A percentile compares a stretch with the other conserved stretches of the same genome.
phyloP scores from a whole-genome alignment of 1,140 invertebrate genomes.

The Psix sp. region DNA sequence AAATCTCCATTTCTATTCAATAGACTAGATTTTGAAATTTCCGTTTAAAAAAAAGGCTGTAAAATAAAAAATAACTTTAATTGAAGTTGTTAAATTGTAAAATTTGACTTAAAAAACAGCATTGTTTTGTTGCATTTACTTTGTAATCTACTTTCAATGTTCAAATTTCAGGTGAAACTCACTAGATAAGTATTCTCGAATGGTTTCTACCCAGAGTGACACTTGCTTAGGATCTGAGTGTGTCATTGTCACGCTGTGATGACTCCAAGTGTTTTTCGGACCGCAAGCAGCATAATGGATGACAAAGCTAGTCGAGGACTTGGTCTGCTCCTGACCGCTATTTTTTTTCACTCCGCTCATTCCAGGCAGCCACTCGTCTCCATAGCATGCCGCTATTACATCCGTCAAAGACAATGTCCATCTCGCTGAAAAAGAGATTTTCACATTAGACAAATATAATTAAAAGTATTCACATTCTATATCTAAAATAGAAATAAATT shows the following conservation, averaged over 20 bases:
- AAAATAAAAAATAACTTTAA: too few species aligned
- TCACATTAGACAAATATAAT: too few species aligned
- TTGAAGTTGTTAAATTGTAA: too few species aligned
- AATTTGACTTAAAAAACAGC: background rate
- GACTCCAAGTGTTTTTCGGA: slow-evolving; percentile 80
- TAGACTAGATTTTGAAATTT: too few species aligned
- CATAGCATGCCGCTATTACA: slow-evolving; percentile 77
- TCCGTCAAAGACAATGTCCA: slow-evolving; percentile 77
- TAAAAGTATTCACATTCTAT: too few species aligned
- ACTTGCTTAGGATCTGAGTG: slow-evolving; percentile 81
- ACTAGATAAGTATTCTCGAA: slow-evolving; percentile 78
- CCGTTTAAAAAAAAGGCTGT: too few species aligned
- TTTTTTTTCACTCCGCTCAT: slow-evolving; percentile 42
- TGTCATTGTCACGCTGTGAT: slow-evolving; percentile 79
- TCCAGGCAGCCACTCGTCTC: slow-evolving; percentile 66
- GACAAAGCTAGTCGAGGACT: slow-evolving; percentile 78
- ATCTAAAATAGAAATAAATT: too few species aligned
- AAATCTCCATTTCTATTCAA: too few species aligned
- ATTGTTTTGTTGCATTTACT: background rate
- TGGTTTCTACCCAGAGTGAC: slow-evolving; percentile 80
- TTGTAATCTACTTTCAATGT: background rate
- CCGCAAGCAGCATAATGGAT: slow-evolving; percentile 81
- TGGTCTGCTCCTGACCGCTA: slow-evolving; percentile 46
- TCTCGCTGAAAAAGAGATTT: slow-evolving; percentile 70
- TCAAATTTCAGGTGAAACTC: slow-evolving; percentile 56